Evolutionary conservation across 1,140 invertebrate genomes (phyloP).

Genomic region (Pristionchus pacificus): DNA sequence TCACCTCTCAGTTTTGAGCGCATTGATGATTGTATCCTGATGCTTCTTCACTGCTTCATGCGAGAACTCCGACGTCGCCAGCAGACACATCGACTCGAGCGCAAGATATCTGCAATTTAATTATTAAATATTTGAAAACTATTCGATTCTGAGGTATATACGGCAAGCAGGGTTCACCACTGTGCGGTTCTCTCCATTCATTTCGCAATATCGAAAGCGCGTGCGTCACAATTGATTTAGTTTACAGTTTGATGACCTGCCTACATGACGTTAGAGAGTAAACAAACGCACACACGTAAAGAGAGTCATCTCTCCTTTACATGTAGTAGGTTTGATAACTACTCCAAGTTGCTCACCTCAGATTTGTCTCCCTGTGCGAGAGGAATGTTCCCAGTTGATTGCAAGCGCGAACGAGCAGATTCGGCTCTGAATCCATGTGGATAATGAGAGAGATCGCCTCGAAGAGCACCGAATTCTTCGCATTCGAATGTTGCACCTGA

Average conservation of each 20-base stretch:
- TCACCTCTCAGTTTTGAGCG: constrained; percentile 82
- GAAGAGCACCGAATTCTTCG: constrained; percentile 98
- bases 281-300: too few relatives aligned
- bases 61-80: constrained; percentile 98
- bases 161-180: too few relatives aligned
- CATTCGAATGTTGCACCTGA: constrained; percentile 91
- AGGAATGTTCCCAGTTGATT: constrained; percentile 98
- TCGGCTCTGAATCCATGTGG: constrained; percentile 96
- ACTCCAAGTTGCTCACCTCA: constrained; percentile 69
- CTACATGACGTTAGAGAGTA: too few relatives aligned
- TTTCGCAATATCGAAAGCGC: too few relatives aligned
- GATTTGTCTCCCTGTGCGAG: constrained; percentile 95
- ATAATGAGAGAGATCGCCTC: constrained; percentile 98
- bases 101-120: constrained; percentile 74
- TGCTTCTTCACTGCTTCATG: constrained; percentile 99
- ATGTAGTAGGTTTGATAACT: too few relatives aligned
- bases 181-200: too few relatives aligned
- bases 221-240: too few relatives aligned
- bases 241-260: too few relatives aligned
- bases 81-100: constrained; percentile 96
- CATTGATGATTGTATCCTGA: constrained; percentile 97
- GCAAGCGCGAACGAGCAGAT: constrained; percentile 91
- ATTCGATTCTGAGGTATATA: too few relatives aligned
- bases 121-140: too few relatives aligned
- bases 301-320: too few relatives aligned